These are phyloP conservation scores for Drosophila birchii DNA, from an alignment of 2,888 invertebrate genomes.

Conservation along the genomic window DNA sequence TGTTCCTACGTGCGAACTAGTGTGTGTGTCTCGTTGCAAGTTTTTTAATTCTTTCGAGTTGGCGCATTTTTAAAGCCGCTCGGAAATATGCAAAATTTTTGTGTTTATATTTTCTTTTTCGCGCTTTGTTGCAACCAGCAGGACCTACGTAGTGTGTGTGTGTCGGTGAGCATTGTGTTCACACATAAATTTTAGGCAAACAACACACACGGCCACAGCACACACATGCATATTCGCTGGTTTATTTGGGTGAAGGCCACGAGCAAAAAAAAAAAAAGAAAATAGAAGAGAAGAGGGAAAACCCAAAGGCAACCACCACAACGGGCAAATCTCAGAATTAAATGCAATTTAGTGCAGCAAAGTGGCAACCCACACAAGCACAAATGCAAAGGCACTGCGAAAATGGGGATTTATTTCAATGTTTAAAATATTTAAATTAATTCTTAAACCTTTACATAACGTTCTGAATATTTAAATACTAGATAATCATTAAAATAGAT, in stretches of 20 bases:
- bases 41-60: constrained; percentile 39
- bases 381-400: not conserved
- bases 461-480: not conserved
- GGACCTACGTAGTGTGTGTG: constrained; percentile 20
- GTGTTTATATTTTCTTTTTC: constrained; percentile 35
- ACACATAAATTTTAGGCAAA: constrained; percentile 73
- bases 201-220: constrained; percentile 50
- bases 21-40: constrained; percentile 23
- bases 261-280: constrained; percentile 19
- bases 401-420: not conserved
- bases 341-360: constrained; percentile 79
- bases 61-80: constrained; percentile 59
- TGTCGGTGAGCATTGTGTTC: constrained; percentile 61
- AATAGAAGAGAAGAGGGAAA: not conserved
- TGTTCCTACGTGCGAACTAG: constrained; percentile 10
- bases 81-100: constrained; percentile 66
- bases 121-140: constrained; percentile 51
- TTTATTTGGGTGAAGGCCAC: constrained; percentile 75
- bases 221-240: constrained; percentile 36
- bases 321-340: constrained; percentile 72
- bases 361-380: constrained; percentile 63
- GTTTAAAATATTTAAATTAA: not conserved
- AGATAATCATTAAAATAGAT: not conserved
- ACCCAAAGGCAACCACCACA: constrained; percentile 38
- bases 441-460: not conserved